Evolutionary conservation across 2,888 invertebrate genomes (phyloP).

Genomic region (Mythimna impura): DNA sequence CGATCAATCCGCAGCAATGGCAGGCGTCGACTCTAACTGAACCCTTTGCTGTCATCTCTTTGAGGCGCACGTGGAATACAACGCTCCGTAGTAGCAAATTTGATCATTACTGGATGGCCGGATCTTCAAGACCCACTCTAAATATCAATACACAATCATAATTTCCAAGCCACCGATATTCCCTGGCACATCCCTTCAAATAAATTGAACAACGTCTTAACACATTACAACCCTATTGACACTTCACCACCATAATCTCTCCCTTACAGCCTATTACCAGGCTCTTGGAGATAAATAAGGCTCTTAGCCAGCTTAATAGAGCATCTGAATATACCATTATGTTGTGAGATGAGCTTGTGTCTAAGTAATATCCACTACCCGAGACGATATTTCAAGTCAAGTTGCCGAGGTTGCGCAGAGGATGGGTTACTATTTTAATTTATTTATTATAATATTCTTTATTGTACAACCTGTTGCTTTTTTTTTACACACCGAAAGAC

Average conservation of each 20-base stretch:
- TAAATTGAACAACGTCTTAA: slow-evolving; percentile 27
- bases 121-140: background rate
- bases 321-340: slow-evolving; percentile 35
- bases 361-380: background rate
- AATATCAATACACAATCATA: background rate
- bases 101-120: too few relatives aligned
- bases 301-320: slow-evolving; percentile 27
- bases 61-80: too few relatives aligned
- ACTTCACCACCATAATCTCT: slow-evolving; percentile 35
- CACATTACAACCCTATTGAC: slow-evolving; percentile 29
- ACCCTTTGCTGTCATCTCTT: too few relatives aligned
- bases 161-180: background rate
- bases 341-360: slow-evolving; percentile 11
- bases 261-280: slow-evolving; percentile 20
- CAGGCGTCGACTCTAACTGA: too few relatives aligned
- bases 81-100: too few relatives aligned
- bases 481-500: too few relatives aligned
- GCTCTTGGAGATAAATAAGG: slow-evolving; percentile 33
- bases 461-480: too few relatives aligned
- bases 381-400: background rate
- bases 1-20: too few relatives aligned
- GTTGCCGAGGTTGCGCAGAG: background rate
- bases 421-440: background rate
- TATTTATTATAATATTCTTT: too few relatives aligned
- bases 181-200: background rate